Conservation (phyloP, 37 sponge, comb jelly and placozoan species). For the Eunapius fragilis region DNA sequence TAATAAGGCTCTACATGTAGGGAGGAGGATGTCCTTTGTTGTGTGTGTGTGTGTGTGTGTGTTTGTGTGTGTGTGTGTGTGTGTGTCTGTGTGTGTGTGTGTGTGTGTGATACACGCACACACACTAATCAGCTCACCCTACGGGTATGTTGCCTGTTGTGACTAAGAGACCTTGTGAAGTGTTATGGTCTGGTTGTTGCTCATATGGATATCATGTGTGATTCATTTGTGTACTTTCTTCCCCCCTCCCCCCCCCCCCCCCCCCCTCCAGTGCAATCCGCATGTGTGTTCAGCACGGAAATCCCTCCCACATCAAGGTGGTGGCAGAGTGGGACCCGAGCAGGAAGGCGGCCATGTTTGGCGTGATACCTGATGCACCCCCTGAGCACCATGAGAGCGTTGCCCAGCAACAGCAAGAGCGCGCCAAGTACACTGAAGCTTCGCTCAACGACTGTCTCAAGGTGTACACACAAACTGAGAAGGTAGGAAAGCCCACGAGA, state of each 20-base stretch:
- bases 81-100: no score
- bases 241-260: background rate
- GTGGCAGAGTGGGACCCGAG: conserved; percentile 85
- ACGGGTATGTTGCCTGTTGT: background rate
- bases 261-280: conserved; percentile 34
- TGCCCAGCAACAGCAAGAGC: conserved; percentile 29
- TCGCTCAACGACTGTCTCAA: conserved; percentile 78
- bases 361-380: conserved; percentile 31
- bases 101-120: no score
- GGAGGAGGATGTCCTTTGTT: no score
- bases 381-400: conserved; percentile 65
- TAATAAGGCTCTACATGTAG: no score
- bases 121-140: no score
- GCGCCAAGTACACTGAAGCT: conserved; percentile 43
- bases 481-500: conserved; percentile 26
- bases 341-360: conserved; percentile 64
- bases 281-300: conserved; percentile 54
- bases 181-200: background rate
- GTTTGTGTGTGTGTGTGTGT: background rate
- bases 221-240: no score
- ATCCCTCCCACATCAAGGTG: conserved; percentile 77
- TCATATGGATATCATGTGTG: background rate
- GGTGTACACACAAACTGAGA: conserved; percentile 79
- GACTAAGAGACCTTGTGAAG: background rate
- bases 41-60: no score